Evolutionary conservation across 2,113 vertebrate species (phyloP), one percentile per base, ranked within the genome.

Genomic region (Cromileptes altivelis): DNA sequence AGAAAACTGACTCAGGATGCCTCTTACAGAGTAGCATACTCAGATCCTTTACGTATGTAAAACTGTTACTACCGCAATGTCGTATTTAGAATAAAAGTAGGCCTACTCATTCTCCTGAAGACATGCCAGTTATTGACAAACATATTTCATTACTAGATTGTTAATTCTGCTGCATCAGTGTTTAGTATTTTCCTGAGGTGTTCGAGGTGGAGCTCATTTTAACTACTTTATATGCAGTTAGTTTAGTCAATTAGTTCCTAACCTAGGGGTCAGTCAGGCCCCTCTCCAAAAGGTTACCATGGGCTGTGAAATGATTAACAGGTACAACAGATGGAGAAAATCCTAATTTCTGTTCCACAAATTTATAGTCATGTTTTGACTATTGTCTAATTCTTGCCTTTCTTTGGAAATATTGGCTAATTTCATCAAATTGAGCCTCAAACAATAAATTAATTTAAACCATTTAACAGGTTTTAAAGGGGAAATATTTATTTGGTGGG

Each of bases 1-100:
- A 75, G 25, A 73, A 19, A 15, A 23, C 60, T 30, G 21, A 65
- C 30, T 61, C 58, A 53, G 23, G 47, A 52, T 72, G 45, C 25
- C 25, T 60, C 53, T 45, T 42, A 61, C n/a, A 68, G 17, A 12
- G 30, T 40, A 13, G 19, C 33, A 8, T 49, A 58, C 23, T 42
- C 6, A 40, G 17, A 56, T 63, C 8, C 10, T 60, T 37, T 25
- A 25, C n/a, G 10, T 10, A 52, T 14, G 33, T 42, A 11, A 62
- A 37, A 45, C 12, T 67, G 21, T 25, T 13, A 58, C 49, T 57
- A 49, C 75, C 11, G 23, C 25, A 77, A 49, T 23, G 42, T 19
- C n/a, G 49, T 62, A 45, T 40, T 42, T 61, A 40, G n/a, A 27
- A 42, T 53, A 21, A 70, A 10, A 10, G 40, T 8, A 45, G 9